Conservation (phyloP, 2,113 vertebrate species). For the Eira barbara region DNA sequence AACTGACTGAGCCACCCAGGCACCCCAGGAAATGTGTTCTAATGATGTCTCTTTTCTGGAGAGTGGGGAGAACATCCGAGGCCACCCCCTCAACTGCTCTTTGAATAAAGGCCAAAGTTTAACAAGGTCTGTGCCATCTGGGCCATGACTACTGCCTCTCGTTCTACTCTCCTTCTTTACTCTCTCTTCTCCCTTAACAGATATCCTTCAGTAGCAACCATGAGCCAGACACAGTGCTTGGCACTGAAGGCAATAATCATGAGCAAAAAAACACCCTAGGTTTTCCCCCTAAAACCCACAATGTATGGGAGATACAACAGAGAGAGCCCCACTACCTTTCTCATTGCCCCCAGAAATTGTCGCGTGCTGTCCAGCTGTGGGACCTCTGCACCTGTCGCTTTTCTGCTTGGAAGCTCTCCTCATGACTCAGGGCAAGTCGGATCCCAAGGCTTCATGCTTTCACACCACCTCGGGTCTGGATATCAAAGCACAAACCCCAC, state of each 20-base stretch:
- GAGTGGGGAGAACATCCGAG: rapidly evolving
- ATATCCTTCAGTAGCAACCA: not conserved
- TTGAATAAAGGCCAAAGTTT: not conserved
- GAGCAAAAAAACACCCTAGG: not conserved
- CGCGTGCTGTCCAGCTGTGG: rapidly evolving
- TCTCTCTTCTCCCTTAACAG: not conserved
- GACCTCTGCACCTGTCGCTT: rapidly evolving
- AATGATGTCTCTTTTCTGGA: not conserved
- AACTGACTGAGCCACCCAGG: too few relatives aligned
- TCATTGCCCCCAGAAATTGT: not conserved
- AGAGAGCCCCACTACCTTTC: rapidly evolving
- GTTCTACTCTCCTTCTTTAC: not conserved
- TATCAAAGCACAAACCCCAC: not conserved
- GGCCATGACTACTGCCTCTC: not conserved
- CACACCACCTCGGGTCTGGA: not conserved
- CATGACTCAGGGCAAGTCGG: not conserved
- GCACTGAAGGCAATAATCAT: not conserved
- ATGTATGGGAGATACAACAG: rapidly evolving
- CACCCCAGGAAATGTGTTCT: not conserved
- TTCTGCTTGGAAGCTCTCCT: not conserved
- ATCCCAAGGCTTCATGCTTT: not conserved
- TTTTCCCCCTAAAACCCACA: rapidly evolving
- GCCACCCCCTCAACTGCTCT: not conserved
- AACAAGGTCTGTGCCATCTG: not conserved
- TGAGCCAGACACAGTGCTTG: not conserved